phyloP scores from a whole-genome alignment of 53 echinoderm and acorn worm species.

The Glandiceps talaboti region DNA sequence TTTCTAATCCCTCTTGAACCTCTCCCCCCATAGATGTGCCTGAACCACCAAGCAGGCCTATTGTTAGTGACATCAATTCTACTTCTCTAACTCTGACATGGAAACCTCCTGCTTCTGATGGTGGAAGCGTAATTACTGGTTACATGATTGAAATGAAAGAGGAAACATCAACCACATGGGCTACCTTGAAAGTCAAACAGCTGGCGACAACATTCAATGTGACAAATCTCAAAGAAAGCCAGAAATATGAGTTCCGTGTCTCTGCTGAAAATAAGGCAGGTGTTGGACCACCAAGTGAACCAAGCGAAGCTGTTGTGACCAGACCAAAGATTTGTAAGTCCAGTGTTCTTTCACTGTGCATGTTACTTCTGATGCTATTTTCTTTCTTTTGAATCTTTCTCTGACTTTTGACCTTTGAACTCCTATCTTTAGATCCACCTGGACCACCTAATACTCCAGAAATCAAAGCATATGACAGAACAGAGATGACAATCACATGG shows the following conservation, averaged over 20 bases:
- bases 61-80: neutral
- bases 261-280: slow-evolving; percentile 94
- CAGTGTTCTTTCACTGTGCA: neutral
- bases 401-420: too few relatives aligned
- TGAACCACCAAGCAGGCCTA: slow-evolving; percentile 5
- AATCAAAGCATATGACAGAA: slow-evolving; percentile 63
- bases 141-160: slow-evolving; percentile 65
- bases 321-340: slow-evolving; percentile 57
- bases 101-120: slow-evolving; percentile 66
- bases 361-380: neutral
- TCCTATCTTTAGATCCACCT: slow-evolving; percentile 47
- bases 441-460: slow-evolving; percentile 71
- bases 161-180: slow-evolving; percentile 60
- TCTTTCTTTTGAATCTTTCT: neutral
- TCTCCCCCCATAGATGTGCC: neutral
- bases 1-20: too few relatives aligned
- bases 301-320: slow-evolving; percentile 45
- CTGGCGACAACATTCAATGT: slow-evolving; percentile 42
- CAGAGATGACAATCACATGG: slow-evolving; percentile 84
- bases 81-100: slow-evolving; percentile 46
- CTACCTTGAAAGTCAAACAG: slow-evolving; percentile 32
- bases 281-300: slow-evolving; percentile 58
- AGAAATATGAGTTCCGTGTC: slow-evolving; percentile 92
- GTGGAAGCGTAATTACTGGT: slow-evolving; percentile 65
- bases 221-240: slow-evolving; percentile 52